Evolutionary conservation across 2,113 vertebrate species (phyloP).

Genomic region (Chloropsis hardwickii): DNA sequence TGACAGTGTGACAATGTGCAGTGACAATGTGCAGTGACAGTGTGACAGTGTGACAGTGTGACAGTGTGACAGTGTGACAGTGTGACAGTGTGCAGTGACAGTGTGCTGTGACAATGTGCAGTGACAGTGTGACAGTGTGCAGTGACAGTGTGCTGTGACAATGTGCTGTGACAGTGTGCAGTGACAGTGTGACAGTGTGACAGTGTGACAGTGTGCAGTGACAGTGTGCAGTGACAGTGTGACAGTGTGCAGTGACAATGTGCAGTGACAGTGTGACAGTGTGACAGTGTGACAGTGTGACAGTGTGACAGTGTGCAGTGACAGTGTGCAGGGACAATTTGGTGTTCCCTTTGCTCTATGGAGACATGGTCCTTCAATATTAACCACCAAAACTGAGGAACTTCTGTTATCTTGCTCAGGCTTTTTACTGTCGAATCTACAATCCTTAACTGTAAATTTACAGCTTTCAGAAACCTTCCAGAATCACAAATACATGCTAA

Average conservation of each 20-base stretch:
- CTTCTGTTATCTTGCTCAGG: not conserved
- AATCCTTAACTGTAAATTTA: not conserved
- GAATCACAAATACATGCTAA: not conserved
- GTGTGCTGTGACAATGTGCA: not conserved
- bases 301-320: not conserved
- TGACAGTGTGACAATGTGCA: no score
- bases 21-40: no score
- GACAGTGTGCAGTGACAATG: not conserved
- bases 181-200: no score
- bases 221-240: rapidly evolving
- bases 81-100: no score
- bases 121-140: no score
- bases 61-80: no score
- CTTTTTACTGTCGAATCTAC: not conserved
- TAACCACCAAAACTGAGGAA: not conserved
- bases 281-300: no score
- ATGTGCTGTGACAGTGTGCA: not conserved
- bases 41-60: no score
- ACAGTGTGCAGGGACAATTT: not conserved
- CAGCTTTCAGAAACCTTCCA: not conserved
- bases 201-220: not conserved
- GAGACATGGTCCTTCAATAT: not conserved
- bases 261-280: not conserved
- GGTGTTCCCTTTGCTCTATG: not conserved
- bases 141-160: no score